A percentile compares a stretch with the other conserved stretches of the same genome.
Conservation (phyloP, 2,888 invertebrate genomes). For the Lymantria dispar region DNA sequence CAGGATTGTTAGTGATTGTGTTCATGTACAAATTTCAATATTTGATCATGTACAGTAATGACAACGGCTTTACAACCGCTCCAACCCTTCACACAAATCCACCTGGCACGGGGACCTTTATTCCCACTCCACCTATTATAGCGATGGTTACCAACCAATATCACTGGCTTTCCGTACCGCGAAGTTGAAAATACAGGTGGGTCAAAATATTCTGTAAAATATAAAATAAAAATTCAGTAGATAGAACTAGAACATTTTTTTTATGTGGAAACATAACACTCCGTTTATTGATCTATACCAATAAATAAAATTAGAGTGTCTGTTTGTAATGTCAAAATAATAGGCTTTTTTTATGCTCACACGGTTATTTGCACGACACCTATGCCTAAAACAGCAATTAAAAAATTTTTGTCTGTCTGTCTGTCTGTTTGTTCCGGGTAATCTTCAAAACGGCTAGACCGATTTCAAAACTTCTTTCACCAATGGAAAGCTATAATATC, state of each 20-base stretch:
- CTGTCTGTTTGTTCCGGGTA: no score
- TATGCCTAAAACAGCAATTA: no score
- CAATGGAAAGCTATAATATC: no score
- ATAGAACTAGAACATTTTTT: background rate
- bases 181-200: slow-evolving; percentile 24
- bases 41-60: slow-evolving; percentile 31
- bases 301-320: background rate
- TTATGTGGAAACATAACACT: background rate
- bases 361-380: no score
- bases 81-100: slow-evolving; percentile 47
- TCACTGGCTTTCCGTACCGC: slow-evolving; percentile 42
- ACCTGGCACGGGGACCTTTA: slow-evolving; percentile 40
- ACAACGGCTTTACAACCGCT: slow-evolving; percentile 33
- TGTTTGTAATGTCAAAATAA: no score
- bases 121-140: slow-evolving; percentile 49
- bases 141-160: slow-evolving; percentile 44
- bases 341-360: no score
- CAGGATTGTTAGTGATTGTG: slow-evolving; percentile 22
- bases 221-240: background rate
- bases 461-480: no score
- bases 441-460: no score
- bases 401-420: no score
- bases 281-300: background rate
- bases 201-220: slow-evolving; percentile 4
- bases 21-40: slow-evolving; percentile 17